A percentile compares a stretch with the other conserved stretches of the same genome.
Conservation (phyloP, 2,113 vertebrate genomes). For the Acrocephalus arundinaceus region DNA sequence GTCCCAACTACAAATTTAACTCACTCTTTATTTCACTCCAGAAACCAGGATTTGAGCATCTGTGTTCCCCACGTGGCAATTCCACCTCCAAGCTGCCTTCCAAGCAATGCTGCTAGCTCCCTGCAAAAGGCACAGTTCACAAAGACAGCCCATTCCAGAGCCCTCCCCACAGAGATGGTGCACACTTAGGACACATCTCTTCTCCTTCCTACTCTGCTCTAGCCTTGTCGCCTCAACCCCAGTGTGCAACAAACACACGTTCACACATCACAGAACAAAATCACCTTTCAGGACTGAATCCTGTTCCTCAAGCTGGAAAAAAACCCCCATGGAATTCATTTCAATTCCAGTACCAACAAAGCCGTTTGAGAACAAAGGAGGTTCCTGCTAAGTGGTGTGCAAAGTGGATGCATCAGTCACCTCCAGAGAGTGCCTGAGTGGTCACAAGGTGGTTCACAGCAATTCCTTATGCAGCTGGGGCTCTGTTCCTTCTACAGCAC, state of each 20-base stretch:
- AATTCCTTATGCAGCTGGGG: not conserved
- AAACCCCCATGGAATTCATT: not conserved
- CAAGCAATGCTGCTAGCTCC: not conserved
- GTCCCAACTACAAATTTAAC: not conserved
- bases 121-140: not conserved
- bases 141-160: not conserved
- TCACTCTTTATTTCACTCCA: not conserved
- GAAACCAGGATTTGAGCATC: not conserved
- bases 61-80: not conserved
- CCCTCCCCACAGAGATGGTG: not conserved
- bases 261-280: not conserved
- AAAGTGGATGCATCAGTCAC: not conserved
- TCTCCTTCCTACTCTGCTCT: not conserved
- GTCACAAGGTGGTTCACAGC: not conserved
- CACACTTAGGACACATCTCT: not conserved
- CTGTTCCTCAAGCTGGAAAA: not conserved
- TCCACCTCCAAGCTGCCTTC: not conserved
- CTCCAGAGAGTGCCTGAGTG: not conserved
- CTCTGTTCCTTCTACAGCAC: not conserved
- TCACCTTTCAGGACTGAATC: not conserved
- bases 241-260: fast-evolving
- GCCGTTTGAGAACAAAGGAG: not conserved
- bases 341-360: not conserved
- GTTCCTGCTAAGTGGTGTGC: not conserved
- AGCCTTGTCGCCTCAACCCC: not conserved